Percentiles rank a stretch among this genome's conserved stretches.
phyloP scores from a whole-genome alignment of 2,797 vertebrate genomes.

The Coilia nasus region DNA sequence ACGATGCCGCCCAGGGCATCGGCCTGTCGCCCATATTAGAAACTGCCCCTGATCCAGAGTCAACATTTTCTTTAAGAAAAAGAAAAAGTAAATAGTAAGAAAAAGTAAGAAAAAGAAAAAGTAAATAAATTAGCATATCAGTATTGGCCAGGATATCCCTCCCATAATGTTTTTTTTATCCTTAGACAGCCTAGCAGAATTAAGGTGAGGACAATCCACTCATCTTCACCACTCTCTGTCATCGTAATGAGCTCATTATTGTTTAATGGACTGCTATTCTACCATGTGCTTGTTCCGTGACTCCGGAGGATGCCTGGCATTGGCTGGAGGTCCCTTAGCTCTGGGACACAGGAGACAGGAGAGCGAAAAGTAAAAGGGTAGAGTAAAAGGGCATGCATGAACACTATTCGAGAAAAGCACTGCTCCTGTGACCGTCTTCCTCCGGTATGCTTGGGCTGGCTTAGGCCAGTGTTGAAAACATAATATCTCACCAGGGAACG shows the following conservation, averaged over 20 bases:
- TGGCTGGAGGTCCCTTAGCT: background rate
- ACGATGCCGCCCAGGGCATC: no score
- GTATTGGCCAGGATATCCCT: background rate
- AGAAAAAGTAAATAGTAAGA: no score
- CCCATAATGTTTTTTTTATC: background rate
- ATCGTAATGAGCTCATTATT: background rate
- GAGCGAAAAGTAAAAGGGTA: background rate
- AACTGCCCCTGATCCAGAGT: no score
- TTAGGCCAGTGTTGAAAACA: background rate
- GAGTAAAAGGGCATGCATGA: background rate
- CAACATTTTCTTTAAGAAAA: no score
- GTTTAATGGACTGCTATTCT: background rate
- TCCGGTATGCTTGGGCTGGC: background rate
- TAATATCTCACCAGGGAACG: background rate
- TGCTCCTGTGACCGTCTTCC: background rate
- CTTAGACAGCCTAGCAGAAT: background rate
- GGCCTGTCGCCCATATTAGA: no score
- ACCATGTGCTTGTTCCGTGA: background rate
- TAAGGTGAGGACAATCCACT: background rate
- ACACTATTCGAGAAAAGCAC: background rate
- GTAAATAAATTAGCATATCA: background rate
- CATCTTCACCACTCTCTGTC: background rate
- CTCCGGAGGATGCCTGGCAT: background rate
- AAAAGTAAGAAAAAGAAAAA: no score
- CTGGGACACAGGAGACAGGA: background rate